Conservation (phyloP, 2,113 vertebrate genomes). For the Micronycteris hirsuta region DNA sequence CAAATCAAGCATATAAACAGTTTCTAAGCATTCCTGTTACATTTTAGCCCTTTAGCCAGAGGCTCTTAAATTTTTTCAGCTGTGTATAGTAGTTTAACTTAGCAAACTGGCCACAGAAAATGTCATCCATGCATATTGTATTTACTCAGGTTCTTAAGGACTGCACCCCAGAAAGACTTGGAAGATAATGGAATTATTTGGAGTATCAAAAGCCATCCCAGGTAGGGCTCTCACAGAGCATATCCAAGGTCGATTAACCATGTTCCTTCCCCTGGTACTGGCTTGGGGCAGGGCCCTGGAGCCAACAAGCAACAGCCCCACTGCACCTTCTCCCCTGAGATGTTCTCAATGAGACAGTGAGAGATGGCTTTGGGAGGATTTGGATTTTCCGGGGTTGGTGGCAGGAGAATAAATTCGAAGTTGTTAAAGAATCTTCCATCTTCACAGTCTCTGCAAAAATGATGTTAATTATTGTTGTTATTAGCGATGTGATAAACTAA, state of each 20-base stretch:
- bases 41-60: slow-evolving; percentile 78
- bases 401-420: neutral
- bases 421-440: neutral
- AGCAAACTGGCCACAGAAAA: slow-evolving; percentile 78
- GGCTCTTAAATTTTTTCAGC: slow-evolving; percentile 80
- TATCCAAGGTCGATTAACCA: neutral
- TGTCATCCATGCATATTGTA: slow-evolving; percentile 63
- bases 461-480: neutral
- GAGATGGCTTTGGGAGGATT: neutral
- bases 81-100: slow-evolving; percentile 68
- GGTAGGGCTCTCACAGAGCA: neutral
- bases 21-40: slow-evolving; percentile 79
- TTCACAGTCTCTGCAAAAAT: neutral
- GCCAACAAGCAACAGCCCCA: neutral
- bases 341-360: neutral
- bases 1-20: slow-evolving; percentile 91
- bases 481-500: neutral
- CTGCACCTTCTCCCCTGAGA: neutral
- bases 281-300: neutral
- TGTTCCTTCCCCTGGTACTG: neutral
- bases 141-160: slow-evolving; percentile 53
- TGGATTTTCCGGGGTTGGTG: neutral
- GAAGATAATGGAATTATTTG: neutral
- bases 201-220: neutral
- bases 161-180: neutral